Percentiles rank a stretch among this genome's conserved stretches.
These are phyloP conservation scores for Ridgeia piscesae DNA, from an alignment of 1,140 invertebrate species.

Conservation along the genomic window DNA sequence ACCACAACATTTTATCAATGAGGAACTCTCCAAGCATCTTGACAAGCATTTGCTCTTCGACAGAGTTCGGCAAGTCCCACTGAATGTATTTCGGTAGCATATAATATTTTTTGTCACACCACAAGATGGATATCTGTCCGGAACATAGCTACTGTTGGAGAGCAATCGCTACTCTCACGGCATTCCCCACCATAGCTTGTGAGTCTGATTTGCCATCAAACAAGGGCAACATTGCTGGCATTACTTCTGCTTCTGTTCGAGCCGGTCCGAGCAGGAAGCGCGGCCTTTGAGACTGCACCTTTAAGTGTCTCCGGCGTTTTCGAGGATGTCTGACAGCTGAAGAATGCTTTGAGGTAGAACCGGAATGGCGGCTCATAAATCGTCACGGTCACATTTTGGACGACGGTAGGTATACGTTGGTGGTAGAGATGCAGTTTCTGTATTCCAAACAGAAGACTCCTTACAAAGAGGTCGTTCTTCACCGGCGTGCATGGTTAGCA, in stretches of 20 bases:
- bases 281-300: not conserved
- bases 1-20: slow-evolving; percentile 37
- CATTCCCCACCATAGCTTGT: not conserved
- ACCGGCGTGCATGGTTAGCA: not conserved
- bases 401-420: slow-evolving; percentile 1
- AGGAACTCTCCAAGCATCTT: slow-evolving; percentile 42
- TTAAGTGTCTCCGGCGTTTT: not conserved
- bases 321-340: not conserved
- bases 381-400: not conserved
- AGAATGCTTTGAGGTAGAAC: not conserved
- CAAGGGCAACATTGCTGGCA: slow-evolving; percentile 2
- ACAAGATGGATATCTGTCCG: slow-evolving; percentile 31
- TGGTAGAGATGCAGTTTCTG: not conserved
- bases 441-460: not conserved
- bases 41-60: slow-evolving; percentile 36
- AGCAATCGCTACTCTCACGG: not conserved
- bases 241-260: not conserved
- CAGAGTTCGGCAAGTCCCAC: slow-evolving; percentile 34
- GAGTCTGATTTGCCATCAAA: slow-evolving; percentile 2
- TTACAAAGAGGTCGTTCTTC: not conserved
- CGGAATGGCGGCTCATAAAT: not conserved
- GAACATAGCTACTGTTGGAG: slow-evolving; percentile 28
- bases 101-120: slow-evolving; percentile 36
- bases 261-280: not conserved
- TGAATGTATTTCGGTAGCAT: slow-evolving; percentile 37